phyloP scores from a whole-genome alignment of 2,113 vertebrate species.

The Bombycilla garrulus region DNA sequence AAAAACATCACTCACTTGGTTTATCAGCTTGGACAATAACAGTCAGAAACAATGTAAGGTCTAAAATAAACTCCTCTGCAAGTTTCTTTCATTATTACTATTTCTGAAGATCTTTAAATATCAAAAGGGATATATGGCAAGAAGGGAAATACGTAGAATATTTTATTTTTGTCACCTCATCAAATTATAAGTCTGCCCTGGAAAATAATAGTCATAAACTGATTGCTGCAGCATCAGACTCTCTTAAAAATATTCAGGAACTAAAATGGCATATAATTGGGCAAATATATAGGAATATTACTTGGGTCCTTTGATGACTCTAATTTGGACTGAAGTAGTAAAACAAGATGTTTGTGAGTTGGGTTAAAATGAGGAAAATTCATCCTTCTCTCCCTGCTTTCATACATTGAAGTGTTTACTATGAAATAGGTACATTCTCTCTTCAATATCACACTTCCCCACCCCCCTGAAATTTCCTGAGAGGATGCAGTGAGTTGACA shows the following conservation, averaged over 20 bases:
- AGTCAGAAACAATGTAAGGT: conserved; percentile 50
- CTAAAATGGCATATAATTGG: neutral
- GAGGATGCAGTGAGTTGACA: neutral
- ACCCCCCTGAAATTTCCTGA: neutral
- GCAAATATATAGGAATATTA: neutral
- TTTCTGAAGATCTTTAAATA: conserved; percentile 17
- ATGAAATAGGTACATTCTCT: neutral
- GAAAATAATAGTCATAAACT: neutral
- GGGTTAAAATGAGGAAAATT: neutral
- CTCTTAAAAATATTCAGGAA: neutral
- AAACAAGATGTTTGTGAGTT: neutral
- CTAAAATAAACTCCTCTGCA: conserved; percentile 34
- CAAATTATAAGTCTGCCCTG: neutral
- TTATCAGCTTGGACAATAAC: conserved; percentile 23
- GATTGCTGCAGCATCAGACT: neutral
- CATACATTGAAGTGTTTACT: neutral
- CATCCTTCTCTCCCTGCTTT: neutral
- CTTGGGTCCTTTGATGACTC: neutral
- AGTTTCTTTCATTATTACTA: neutral
- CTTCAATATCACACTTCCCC: neutral
- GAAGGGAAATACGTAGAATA: neutral
- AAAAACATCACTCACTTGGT: conserved; percentile 38
- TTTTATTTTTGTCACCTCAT: conserved; percentile 30
- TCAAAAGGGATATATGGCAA: no score
- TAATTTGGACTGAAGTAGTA: neutral